Percentiles rank a stretch among this genome's conserved stretches.
Evolutionary conservation across 2,888 invertebrate genomes (phyloP).

Genomic region (Leucoma salicis): DNA sequence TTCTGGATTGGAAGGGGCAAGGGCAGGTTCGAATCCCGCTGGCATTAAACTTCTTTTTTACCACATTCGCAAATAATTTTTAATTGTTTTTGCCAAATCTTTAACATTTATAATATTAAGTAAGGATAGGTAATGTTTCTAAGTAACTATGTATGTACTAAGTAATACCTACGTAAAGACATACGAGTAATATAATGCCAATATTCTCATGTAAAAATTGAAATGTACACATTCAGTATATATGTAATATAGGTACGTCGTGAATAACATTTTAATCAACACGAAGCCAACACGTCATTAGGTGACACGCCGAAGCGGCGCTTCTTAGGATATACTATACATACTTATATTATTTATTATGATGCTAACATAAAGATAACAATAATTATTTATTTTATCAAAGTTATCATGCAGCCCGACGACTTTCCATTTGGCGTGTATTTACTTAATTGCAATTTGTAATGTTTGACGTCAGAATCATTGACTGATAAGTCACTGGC

Average conservation of each 20-base stretch:
- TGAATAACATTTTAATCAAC: slow-evolving; percentile 21
- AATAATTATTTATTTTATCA: slow-evolving; percentile 60
- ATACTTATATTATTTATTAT: slow-evolving; percentile 50
- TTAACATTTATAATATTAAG: no score
- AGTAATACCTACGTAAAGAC: no score
- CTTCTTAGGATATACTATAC: slow-evolving; percentile 48
- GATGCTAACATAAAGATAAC: slow-evolving; percentile 60
- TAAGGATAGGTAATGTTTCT: no score
- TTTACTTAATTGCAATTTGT: no score
- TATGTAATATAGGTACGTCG: slow-evolving; percentile 1
- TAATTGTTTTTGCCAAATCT: no score
- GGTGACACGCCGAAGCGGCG: slow-evolving; percentile 16
- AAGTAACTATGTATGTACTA: no score
- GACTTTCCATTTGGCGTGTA: slow-evolving; percentile 43
- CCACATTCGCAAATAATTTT: no score
- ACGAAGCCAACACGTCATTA: slow-evolving; percentile 21
- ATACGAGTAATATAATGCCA: no score
- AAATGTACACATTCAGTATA: not conserved
- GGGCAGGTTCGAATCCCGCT: no score
- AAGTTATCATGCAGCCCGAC: slow-evolving; percentile 50
- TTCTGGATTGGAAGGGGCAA: no score
- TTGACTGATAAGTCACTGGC: slow-evolving; percentile 14
- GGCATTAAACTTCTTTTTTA: no score
- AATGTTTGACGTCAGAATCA: slow-evolving; percentile 25
- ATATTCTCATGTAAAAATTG: no score